Conservation (phyloP, 2,113 vertebrate species). For the Oreochromis aureus region DNA sequence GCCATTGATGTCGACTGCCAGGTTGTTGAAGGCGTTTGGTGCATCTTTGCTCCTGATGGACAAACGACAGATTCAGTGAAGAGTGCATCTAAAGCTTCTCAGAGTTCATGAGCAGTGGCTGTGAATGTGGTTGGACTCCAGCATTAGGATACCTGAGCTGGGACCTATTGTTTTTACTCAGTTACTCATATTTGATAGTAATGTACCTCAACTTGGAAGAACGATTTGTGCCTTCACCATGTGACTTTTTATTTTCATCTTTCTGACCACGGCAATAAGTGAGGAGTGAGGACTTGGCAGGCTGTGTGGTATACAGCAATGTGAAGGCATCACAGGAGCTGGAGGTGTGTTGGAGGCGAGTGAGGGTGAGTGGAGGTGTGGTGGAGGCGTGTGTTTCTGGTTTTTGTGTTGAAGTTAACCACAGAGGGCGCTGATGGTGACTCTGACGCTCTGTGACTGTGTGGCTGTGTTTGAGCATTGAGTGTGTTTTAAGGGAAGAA, state of each 20-base stretch:
- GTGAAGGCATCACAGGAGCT: background rate
- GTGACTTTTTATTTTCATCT: background rate
- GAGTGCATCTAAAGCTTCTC: background rate
- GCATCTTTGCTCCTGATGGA: conserved; percentile 42
- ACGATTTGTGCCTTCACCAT: background rate
- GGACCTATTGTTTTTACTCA: background rate
- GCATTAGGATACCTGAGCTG: background rate
- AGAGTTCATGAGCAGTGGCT: background rate
- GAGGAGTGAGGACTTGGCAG: background rate
- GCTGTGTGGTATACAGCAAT: background rate
- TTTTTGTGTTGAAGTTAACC: background rate
- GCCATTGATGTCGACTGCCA: background rate
- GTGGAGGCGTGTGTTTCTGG: background rate
- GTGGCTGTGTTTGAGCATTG: background rate
- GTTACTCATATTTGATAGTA: background rate
- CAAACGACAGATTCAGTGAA: background rate
- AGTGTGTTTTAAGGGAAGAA: background rate
- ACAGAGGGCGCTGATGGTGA: background rate
- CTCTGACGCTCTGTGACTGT: background rate
- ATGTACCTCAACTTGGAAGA: background rate
- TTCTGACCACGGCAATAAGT: background rate
- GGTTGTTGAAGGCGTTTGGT: conserved; percentile 19
- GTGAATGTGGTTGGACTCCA: background rate
- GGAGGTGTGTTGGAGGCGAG: background rate
- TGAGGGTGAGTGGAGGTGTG: background rate